Conservation (phyloP, 1,140 invertebrate species). For the Drosophila virilis region DNA sequence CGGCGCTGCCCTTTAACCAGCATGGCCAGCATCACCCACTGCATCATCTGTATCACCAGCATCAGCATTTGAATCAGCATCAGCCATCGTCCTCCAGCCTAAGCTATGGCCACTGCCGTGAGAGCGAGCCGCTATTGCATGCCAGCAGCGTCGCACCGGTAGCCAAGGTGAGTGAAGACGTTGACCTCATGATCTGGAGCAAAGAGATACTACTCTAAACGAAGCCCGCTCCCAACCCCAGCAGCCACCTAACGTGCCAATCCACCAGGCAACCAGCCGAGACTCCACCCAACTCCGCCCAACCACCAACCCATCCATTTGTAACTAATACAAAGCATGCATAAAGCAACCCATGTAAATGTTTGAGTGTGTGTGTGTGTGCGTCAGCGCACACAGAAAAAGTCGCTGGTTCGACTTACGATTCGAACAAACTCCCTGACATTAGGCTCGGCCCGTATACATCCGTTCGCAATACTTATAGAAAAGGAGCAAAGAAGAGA, state of each 20-base stretch:
- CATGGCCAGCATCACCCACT: slow-evolving; percentile 69
- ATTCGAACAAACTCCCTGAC: too few species aligned
- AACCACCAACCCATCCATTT: slow-evolving; percentile 28
- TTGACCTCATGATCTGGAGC: slow-evolving; percentile 70
- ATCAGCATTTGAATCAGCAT: slow-evolving; percentile 45
- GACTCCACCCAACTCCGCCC: slow-evolving; percentile 6
- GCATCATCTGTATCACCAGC: slow-evolving; percentile 68
- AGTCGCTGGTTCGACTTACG: too few species aligned
- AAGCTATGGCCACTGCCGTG: slow-evolving; percentile 85
- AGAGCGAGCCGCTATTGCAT: slow-evolving; percentile 89
- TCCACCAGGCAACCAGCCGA: slow-evolving; percentile 2
- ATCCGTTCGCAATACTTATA: too few species aligned
- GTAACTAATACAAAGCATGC: slow-evolving; percentile 52
- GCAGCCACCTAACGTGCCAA: slow-evolving; percentile 2
- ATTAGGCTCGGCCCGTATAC: too few species aligned
- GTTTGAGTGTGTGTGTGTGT: background rate
- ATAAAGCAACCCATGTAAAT: background rate
- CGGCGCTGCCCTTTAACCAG: slow-evolving; percentile 65
- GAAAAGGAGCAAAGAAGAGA: too few species aligned
- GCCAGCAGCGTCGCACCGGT: slow-evolving; percentile 84
- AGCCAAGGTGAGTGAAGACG: slow-evolving; percentile 82
- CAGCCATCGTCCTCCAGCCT: slow-evolving; percentile 68
- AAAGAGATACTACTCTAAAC: slow-evolving; percentile 79
- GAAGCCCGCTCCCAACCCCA: slow-evolving; percentile 1
- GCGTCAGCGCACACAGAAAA: background rate